These are phyloP conservation scores for Marasmarcha lunaedactyla DNA, from an alignment of 2,888 invertebrate genomes.

Conservation along the genomic window DNA sequence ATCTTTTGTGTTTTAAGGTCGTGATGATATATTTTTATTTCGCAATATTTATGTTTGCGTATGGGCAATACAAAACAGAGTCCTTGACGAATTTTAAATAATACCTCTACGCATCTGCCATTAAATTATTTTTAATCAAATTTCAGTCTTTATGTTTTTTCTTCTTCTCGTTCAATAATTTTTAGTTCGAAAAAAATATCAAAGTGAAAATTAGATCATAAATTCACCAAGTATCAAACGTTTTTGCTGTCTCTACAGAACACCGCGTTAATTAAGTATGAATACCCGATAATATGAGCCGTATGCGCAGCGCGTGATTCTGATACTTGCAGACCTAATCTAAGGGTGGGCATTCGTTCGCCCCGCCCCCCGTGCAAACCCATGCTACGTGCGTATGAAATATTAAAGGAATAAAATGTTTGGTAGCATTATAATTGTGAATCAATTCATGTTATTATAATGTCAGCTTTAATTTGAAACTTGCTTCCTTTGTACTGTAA, in stretches of 20 bases:
- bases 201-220: too few species aligned
- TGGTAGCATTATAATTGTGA: slow-evolving; percentile 49
- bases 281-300: slow-evolving; percentile 60
- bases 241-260: slow-evolving; percentile 19
- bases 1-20: too few species aligned
- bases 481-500: slow-evolving; percentile 25
- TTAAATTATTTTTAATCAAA: too few species aligned
- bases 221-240: slow-evolving; percentile 30
- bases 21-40: too few species aligned
- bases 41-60: too few species aligned
- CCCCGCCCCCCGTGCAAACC: slow-evolving; percentile 42
- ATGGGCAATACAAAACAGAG: too few species aligned
- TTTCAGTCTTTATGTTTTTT: too few species aligned
- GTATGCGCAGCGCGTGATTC: slow-evolving; percentile 52
- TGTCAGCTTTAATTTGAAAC: slow-evolving; percentile 56
- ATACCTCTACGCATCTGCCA: too few species aligned
- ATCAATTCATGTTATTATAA: slow-evolving; percentile 59
- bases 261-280: slow-evolving; percentile 63
- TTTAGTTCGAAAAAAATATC: too few species aligned
- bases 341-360: slow-evolving; percentile 32
- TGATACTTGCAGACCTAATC: slow-evolving; percentile 32
- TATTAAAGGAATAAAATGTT: slow-evolving; percentile 47
- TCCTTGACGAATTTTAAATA: too few species aligned
- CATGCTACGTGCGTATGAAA: slow-evolving; percentile 50
- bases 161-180: too few species aligned